Conservation (phyloP, 2,888 invertebrate species). For the Philaethria dido region DNA sequence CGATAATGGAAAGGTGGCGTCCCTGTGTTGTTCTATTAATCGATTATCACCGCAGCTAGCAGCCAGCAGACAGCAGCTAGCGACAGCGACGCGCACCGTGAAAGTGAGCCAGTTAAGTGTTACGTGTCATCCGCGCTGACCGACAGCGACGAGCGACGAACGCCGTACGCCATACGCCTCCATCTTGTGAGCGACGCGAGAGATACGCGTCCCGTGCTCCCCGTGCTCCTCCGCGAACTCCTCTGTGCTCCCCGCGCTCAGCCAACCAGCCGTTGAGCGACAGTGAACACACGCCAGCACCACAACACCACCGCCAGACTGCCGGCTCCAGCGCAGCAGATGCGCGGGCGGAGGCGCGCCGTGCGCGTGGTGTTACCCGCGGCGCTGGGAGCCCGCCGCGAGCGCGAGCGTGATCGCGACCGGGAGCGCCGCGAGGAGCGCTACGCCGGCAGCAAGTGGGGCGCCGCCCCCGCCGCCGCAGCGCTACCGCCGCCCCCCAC, state of each 20-base stretch:
- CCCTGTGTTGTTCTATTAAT: constrained; percentile 74
- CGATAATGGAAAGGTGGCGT: constrained; percentile 81
- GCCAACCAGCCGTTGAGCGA: constrained; percentile 47
- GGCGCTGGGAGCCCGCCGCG: constrained; percentile 51
- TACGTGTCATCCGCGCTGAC: constrained; percentile 80
- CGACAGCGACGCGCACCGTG: constrained; percentile 75
- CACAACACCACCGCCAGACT: too few relatives aligned
- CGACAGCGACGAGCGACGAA: constrained; percentile 74
- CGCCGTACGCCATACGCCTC: constrained; percentile 61
- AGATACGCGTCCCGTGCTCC: neutral
- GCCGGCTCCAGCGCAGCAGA: constrained; percentile 57
- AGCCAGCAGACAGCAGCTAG: constrained; percentile 58
- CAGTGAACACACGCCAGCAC: neutral
- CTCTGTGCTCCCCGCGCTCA: constrained; percentile 59
- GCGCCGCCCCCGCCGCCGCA: constrained; percentile 91
- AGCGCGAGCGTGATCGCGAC: constrained; percentile 51
- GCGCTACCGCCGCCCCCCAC: constrained; percentile 91
- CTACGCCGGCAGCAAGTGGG: constrained; percentile 91
- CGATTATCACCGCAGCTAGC: constrained; percentile 80
- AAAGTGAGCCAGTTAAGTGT: constrained; percentile 77
- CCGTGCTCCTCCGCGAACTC: too few relatives aligned
- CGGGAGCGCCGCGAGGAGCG: constrained; percentile 61
- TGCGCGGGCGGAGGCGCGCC: constrained; percentile 59
- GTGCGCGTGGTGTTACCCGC: constrained; percentile 57
- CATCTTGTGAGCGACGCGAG: constrained; percentile 65